Evolutionary conservation across 2,888 invertebrate species (phyloP).

Genomic region (Diaphora mendica): DNA sequence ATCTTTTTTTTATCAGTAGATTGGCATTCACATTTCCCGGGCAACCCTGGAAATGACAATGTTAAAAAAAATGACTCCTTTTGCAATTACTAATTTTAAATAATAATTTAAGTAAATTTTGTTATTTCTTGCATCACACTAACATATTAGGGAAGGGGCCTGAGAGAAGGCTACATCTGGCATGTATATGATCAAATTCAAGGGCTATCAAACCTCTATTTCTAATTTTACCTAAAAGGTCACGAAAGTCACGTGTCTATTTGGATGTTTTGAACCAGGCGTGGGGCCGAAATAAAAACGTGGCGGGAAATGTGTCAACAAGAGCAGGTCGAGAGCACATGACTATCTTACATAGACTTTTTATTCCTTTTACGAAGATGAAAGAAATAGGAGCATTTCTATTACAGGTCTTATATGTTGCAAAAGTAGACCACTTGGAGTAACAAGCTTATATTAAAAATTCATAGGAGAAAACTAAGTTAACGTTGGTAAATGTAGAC

Average conservation of each 20-base stretch:
- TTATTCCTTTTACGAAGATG: constrained; percentile 19
- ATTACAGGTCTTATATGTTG: not conserved
- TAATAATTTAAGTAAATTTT: not conserved
- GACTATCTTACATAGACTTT: constrained; percentile 11
- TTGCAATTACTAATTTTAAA: not conserved
- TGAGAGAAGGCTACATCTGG: not conserved
- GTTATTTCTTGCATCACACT: not conserved
- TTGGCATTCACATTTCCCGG: not conserved
- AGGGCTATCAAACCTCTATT: constrained; percentile 12
- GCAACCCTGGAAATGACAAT: too few species aligned
- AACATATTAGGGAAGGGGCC: not conserved
- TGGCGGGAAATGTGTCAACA: constrained; percentile 52
- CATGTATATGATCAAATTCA: not conserved
- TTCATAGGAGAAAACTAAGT: not conserved
- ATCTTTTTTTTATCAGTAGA: not conserved
- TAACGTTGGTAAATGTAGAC: not conserved
- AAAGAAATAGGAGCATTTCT: not conserved
- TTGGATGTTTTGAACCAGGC: constrained; percentile 57
- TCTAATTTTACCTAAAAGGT: constrained; percentile 26
- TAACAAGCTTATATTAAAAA: not conserved
- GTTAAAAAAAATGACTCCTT: too few species aligned
- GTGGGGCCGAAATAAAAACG: constrained; percentile 54
- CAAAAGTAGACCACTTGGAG: not conserved
- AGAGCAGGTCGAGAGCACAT: constrained; percentile 20
- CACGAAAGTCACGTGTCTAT: constrained; percentile 54